phyloP scores from a whole-genome alignment of 2,888 invertebrate genomes.

The Erebia aethiops region DNA sequence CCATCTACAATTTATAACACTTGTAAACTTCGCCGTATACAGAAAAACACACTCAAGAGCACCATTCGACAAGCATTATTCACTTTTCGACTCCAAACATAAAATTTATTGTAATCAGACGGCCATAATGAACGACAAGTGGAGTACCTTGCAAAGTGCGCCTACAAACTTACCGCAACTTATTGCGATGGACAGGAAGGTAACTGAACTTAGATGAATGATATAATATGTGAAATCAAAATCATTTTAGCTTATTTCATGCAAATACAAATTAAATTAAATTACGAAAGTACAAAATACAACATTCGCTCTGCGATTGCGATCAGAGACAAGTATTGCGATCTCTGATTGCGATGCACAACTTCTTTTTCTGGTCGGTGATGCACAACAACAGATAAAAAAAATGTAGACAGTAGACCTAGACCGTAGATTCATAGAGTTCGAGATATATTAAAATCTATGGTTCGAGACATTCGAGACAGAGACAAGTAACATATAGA shows the following conservation, averaged over 20 bases:
- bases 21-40: neutral
- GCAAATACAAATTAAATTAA: conserved; percentile 52
- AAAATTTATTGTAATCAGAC: conserved; percentile 62
- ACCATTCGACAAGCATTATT: neutral
- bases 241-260: conserved; percentile 57
- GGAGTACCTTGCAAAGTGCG: conserved; percentile 57
- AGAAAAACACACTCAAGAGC: neutral
- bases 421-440: no score
- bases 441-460: no score
- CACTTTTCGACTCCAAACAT: conserved; percentile 35
- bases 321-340: no score
- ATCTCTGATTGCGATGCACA: conserved; percentile 50
- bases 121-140: conserved; percentile 82
- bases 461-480: no score
- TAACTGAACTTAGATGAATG: conserved; percentile 61
- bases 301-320: conserved; percentile 60
- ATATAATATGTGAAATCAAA: conserved; percentile 56
- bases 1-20: conserved; percentile 68
- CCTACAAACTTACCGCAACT: conserved; percentile 75
- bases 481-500: no score
- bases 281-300: conserved; percentile 61
- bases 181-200: conserved; percentile 70
- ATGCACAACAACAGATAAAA: conserved; percentile 38
- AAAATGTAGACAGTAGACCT: no score
- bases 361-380: no score